Conservation (phyloP, 2,797 vertebrate species). For the Phrynocephalus guinanensis region DNA sequence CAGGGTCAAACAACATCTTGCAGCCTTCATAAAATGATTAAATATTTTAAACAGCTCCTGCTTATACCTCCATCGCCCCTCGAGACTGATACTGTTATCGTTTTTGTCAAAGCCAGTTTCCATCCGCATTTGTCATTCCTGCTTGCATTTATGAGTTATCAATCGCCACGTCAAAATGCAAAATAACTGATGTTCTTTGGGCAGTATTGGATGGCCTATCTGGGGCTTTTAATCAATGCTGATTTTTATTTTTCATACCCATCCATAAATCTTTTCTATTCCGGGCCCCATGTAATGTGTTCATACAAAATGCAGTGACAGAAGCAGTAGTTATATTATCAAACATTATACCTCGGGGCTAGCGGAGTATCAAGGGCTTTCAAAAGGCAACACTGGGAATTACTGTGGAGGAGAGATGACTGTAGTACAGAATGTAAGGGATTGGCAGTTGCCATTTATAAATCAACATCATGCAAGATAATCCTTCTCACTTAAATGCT, state of each 20-base stretch:
- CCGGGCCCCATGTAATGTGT: slow-evolving; percentile 91
- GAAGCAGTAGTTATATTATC: slow-evolving; percentile 97
- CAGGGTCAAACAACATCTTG: slow-evolving; percentile 99
- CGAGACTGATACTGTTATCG: slow-evolving; percentile 99
- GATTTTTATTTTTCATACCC: slow-evolving; percentile 94
- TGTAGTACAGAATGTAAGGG: slow-evolving; percentile 85
- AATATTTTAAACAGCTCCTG: slow-evolving; percentile 99
- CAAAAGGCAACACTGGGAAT: slow-evolving; percentile 87
- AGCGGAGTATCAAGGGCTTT: slow-evolving; percentile 91
- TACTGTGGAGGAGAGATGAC: slow-evolving; percentile 83
- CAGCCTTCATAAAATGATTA: slow-evolving; percentile 99
- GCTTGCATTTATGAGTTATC: slow-evolving; percentile 99
- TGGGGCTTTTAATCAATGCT: slow-evolving; percentile 98
- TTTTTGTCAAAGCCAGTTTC: slow-evolving; percentile 99
- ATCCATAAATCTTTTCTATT: slow-evolving; percentile 92
- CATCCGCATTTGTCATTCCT: slow-evolving; percentile 98
- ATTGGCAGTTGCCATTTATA: slow-evolving; percentile 88
- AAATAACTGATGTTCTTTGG: slow-evolving; percentile 99
- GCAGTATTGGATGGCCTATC: slow-evolving; percentile 99
- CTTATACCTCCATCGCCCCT: slow-evolving; percentile 93
- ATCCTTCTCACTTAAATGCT: slow-evolving; percentile 85
- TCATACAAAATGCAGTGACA: slow-evolving; percentile 92
- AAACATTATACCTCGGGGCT: slow-evolving; percentile 95
- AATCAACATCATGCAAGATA: slow-evolving; percentile 90
- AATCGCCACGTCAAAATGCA: slow-evolving; percentile 99